Evolutionary conservation across 2,888 invertebrate species (phyloP).

Genomic region (Acanthosoma haemorrhoidale): DNA sequence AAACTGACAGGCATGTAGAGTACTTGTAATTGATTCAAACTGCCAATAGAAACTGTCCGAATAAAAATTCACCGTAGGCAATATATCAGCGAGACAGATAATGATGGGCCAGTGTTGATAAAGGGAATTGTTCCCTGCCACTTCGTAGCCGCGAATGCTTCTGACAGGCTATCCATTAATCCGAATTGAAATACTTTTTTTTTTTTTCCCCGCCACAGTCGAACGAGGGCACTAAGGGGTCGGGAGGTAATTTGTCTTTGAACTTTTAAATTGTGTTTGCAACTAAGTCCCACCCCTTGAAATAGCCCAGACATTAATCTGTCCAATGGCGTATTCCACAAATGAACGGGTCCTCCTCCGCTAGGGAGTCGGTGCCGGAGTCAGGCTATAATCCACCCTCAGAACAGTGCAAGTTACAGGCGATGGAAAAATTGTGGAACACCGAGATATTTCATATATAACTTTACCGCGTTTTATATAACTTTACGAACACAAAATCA

Average conservation of each 20-base stretch:
- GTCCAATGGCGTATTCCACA: background rate
- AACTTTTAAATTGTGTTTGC: background rate
- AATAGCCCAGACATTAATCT: background rate
- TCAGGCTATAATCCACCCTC: too few relatives aligned
- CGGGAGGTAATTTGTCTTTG: conserved; percentile 8
- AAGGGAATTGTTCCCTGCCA: background rate
- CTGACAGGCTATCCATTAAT: conserved; percentile 12
- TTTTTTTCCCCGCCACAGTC: background rate
- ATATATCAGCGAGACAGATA: background rate
- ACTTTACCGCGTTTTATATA: too few relatives aligned
- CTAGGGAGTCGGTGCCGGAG: too few relatives aligned
- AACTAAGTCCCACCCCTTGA: background rate
- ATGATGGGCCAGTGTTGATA: background rate
- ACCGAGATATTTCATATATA: too few relatives aligned
- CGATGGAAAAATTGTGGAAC: too few relatives aligned
- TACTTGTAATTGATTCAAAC: too few relatives aligned
- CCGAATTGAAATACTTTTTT: conserved; percentile 9
- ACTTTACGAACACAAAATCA: too few relatives aligned
- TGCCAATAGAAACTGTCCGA: too few relatives aligned
- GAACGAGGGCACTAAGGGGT: background rate
- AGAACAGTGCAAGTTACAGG: too few relatives aligned
- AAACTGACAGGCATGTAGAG: too few relatives aligned
- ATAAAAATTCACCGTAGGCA: background rate
- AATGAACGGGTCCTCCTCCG: background rate
- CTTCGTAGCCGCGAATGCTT: background rate